Conservation (phyloP, 2,113 vertebrate genomes). For the Psilopsiagon aymara region DNA sequence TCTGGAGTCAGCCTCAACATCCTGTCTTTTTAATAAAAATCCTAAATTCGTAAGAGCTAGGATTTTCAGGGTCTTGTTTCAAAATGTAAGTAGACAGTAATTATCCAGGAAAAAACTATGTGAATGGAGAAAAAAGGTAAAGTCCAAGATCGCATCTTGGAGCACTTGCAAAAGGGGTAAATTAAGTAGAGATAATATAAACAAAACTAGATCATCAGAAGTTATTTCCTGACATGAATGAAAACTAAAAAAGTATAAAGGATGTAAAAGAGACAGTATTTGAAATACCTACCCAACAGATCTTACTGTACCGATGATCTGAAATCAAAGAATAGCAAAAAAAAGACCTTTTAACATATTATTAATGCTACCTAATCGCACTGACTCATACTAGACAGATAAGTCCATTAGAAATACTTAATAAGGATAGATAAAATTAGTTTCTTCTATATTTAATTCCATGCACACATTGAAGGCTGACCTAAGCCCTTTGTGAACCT, state of each 20-base stretch:
- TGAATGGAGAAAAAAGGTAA: neutral
- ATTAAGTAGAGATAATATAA: neutral
- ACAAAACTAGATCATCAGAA: neutral
- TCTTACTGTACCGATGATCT: neutral
- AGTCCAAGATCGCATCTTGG: neutral
- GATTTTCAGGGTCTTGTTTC: neutral
- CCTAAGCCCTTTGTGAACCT: neutral
- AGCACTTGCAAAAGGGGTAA: neutral
- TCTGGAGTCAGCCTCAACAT: neutral
- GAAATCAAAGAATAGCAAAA: neutral
- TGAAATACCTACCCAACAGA: neutral
- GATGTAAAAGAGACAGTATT: neutral
- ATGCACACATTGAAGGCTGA: neutral
- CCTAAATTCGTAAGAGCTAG: neutral
- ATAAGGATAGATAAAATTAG: neutral
- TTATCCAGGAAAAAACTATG: neutral
- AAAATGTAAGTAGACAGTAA: neutral
- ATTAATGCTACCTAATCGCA: neutral
- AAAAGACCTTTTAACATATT: neutral
- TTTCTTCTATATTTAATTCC: neutral
- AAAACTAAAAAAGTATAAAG: neutral
- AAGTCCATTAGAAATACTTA: constrained; percentile 15
- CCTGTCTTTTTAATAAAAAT: neutral
- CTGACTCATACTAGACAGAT: neutral
- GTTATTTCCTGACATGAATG: neutral